Conservation (phyloP, 92 coral and sea anemone species). For the Galaxea fascicularis region DNA sequence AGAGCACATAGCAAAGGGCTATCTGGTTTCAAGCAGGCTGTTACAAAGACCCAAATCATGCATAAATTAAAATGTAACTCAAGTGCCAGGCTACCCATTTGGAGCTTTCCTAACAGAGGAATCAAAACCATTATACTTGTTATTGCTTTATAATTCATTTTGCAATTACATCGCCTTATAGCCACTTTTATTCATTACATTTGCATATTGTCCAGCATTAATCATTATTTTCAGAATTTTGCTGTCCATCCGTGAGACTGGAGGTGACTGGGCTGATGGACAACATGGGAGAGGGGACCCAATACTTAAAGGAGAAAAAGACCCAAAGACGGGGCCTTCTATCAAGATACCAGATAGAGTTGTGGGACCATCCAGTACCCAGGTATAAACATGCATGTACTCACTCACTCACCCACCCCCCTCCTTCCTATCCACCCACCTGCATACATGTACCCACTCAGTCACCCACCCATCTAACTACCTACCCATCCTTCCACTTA, state of each 20-base stretch:
- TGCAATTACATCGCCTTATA: background rate
- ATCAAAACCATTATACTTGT: too few relatives aligned
- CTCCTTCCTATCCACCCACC: too few relatives aligned
- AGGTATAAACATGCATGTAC: conserved; percentile 52
- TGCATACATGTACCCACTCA: too few relatives aligned
- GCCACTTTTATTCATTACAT: background rate
- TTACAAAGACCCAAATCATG: too few relatives aligned
- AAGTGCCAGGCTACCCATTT: too few relatives aligned
- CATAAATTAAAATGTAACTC: too few relatives aligned
- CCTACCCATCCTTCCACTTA: too few relatives aligned
- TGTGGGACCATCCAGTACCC: conserved; percentile 97
- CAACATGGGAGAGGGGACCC: conserved; percentile 89
- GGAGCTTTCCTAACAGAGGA: too few relatives aligned
- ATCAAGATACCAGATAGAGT: conserved; percentile 86
- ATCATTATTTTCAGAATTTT: conserved; percentile 71
- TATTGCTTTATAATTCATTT: background rate
- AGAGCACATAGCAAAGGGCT: too few relatives aligned
- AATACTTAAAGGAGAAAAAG: conserved; percentile 94
- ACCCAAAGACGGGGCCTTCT: conserved; percentile 87
- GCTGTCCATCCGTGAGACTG: conserved; percentile 95
- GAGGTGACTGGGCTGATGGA: conserved; percentile 94
- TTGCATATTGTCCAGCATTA: background rate
- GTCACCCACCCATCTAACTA: too few relatives aligned
- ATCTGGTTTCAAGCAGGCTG: too few relatives aligned
- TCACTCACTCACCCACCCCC: background rate